Base-by-base conservation (phyloP, 2,888 invertebrate genomes). In the Euplexia lucipara region DNA sequence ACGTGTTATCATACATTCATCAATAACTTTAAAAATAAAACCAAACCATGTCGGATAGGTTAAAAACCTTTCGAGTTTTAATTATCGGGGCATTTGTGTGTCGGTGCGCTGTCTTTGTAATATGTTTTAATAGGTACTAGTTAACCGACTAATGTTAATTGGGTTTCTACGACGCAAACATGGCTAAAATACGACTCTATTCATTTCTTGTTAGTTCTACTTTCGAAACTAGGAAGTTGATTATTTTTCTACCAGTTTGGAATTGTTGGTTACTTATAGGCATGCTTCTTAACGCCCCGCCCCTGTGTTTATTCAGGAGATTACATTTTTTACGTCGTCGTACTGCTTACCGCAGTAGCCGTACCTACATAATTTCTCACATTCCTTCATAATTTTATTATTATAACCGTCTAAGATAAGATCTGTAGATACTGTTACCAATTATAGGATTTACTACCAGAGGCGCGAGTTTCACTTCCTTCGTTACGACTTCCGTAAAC, bases 401-500 rank as follows among this genome's bases (percentile, higher is more conserved):
- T 20, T 34, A 39, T 42, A 49, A 49, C 18, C 39, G 6, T 14
- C 20, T 26, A 6, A 26, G 32, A 70, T 57, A 42, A 34, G 30
- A 39, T 70, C 51, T 30, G 7, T 22, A 42, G 22, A 47, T 41
- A 64, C 32, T 30, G 49, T 42, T 53, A 60, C 20, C 62, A 45
- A 67, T 63, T 48, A 65, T 35, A 65, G 22, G 14, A 54, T 54
- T 48, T 37, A 64, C 59, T 70, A 75, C 75, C 62, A 54, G 70
- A 59, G 35, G 44, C n/a, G 48, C 53, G 60, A 67, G 78, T 76
- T 80, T 84, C 79, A 81, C 84, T 86, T 85, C 84, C 81, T 77
- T 62, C 12, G 18, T 49, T 62, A 52, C 18, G 54, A 69, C 68
- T 87, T 86, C 87, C 86, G 86, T 83, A 81, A 86, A 83, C 81